Evolutionary conservation across 2,113 vertebrate genomes (phyloP).

Genomic region (Gadus chalcogrammus): DNA sequence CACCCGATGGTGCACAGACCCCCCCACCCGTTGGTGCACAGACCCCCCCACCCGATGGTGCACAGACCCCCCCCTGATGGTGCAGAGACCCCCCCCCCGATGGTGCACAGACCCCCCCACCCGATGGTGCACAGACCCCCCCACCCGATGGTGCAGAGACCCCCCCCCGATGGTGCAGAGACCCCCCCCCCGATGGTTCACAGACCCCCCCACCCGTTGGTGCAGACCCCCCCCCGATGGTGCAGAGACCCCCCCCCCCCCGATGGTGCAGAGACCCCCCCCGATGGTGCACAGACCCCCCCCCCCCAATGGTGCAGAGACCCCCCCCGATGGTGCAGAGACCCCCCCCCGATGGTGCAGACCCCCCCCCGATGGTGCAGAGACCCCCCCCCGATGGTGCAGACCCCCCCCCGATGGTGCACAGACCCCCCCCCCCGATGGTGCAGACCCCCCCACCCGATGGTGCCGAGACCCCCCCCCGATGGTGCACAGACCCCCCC

Average conservation of each 20-base stretch:
- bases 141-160: not conserved
- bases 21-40: too few relatives aligned
- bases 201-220: conserved; percentile 46
- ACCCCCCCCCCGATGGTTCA: too few relatives aligned
- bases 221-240: too few relatives aligned
- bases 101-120: conserved; percentile 26
- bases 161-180: too few relatives aligned
- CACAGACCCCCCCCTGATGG: conserved; percentile 34
- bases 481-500: too few relatives aligned
- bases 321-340: conserved; percentile 60
- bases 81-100: conserved; percentile 16
- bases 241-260: not conserved
- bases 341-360: conserved; percentile 20
- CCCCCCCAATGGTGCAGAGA: too few relatives aligned
- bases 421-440: too few relatives aligned
- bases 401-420: conserved; percentile 12
- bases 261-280: not conserved
- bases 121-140: conserved; percentile 53
- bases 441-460: too few relatives aligned
- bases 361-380: not conserved
- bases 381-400: not conserved
- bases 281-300: too few relatives aligned
- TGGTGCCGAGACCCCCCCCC: too few relatives aligned
- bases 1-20: conserved; percentile 35
- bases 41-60: conserved; percentile 15